These are phyloP conservation scores for Craniophora ligustri DNA, from an alignment of 2,888 invertebrate species.

Conservation along the genomic window DNA sequence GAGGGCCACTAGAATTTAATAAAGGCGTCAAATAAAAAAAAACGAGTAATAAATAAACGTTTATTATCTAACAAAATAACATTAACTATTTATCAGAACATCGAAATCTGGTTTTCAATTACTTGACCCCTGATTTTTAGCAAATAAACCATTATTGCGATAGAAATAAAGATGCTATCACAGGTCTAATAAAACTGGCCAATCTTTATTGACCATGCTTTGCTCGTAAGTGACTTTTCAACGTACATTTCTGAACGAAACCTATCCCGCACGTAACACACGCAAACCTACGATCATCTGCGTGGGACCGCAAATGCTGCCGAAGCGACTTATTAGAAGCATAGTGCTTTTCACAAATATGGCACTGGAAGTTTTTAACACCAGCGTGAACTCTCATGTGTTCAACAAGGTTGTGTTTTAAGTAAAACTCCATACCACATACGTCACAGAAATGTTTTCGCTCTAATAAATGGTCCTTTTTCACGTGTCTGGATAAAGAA, in stretches of 20 bases:
- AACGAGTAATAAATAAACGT: too few species aligned
- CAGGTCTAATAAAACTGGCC: not conserved
- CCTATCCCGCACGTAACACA: conserved; percentile 52
- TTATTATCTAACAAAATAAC: too few species aligned
- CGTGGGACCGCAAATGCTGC: conserved; percentile 69
- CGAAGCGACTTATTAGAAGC: conserved; percentile 69
- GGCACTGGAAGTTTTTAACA: conserved; percentile 66
- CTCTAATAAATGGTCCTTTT: conserved; percentile 71
- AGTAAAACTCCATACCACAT: conserved; percentile 69
- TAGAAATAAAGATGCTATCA: too few species aligned
- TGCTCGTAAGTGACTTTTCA: conserved; percentile 72
- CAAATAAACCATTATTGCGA: too few species aligned
- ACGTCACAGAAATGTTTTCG: conserved; percentile 63
- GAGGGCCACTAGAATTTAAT: too few species aligned
- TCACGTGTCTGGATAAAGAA: conserved; percentile 65
- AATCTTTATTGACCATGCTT: conserved; percentile 44
- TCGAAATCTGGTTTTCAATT: too few species aligned
- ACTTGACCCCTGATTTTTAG: too few species aligned
- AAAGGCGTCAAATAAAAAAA: too few species aligned
- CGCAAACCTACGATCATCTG: conserved; percentile 44
- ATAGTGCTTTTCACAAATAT: conserved; percentile 67
- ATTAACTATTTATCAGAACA: too few species aligned
- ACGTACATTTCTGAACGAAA: conserved; percentile 65
- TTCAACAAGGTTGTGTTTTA: conserved; percentile 63
- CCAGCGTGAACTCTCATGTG: conserved; percentile 73